A percentile compares a stretch with the other conserved stretches of the same genome.
Evolutionary conservation across 2,797 vertebrate genomes (phyloP).

Genomic region (Poecilia wingei): DNA sequence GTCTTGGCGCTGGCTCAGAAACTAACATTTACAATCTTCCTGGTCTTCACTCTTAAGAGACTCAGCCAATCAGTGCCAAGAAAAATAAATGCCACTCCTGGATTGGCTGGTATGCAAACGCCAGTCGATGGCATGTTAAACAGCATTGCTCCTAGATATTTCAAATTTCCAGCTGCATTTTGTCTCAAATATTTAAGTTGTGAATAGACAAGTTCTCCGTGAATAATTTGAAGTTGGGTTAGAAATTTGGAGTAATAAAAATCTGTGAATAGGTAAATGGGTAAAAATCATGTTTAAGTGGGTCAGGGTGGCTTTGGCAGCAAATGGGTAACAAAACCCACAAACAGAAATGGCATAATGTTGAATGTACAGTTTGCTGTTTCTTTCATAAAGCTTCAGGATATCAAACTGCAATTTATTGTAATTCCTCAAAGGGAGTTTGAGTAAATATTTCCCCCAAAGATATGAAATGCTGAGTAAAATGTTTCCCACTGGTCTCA

Average conservation of each 20-base stretch:
- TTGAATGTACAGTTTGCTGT: neutral
- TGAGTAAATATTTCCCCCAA: neutral
- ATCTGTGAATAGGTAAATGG: neutral
- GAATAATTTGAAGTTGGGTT: neutral
- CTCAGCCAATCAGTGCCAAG: neutral
- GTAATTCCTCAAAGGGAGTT: neutral
- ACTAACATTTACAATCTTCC: neutral
- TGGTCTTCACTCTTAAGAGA: neutral
- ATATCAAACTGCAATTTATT: neutral
- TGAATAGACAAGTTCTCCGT: neutral
- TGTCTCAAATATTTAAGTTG: neutral
- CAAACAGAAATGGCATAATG: neutral
- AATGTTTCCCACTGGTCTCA: neutral
- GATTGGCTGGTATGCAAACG: neutral
- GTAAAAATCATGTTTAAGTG: neutral
- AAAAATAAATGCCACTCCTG: neutral
- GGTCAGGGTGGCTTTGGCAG: neutral
- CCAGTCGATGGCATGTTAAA: neutral
- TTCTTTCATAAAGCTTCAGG: neutral
- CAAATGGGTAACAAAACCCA: neutral
- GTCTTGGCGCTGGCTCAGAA: too few species aligned
- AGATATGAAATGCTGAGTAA: neutral
- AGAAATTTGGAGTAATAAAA: neutral
- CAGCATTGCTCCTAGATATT: neutral
- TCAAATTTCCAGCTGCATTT: neutral